Percentiles rank a stretch among this genome's conserved stretches.
Conservation (phyloP, 2,888 invertebrate species). For the Sarcophaga variegata region DNA sequence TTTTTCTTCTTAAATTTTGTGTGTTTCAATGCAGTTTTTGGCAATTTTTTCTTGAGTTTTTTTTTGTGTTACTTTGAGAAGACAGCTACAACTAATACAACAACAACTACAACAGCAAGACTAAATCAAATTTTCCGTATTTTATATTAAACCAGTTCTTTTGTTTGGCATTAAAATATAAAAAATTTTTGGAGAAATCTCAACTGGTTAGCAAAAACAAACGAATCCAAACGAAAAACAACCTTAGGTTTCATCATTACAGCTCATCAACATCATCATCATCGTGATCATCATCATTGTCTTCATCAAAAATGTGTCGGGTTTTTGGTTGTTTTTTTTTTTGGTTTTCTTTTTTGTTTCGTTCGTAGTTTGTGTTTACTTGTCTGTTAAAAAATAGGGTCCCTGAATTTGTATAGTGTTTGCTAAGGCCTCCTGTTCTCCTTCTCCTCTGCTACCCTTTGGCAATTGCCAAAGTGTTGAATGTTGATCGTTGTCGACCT, state of each 20-base stretch:
- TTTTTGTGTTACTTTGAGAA: constrained; percentile 44
- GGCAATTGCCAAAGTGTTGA: constrained; percentile 37
- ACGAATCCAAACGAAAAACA: background rate
- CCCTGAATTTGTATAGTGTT: constrained; percentile 63
- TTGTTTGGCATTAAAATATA: constrained; percentile 15
- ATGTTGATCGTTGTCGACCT: constrained; percentile 47
- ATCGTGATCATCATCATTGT: constrained; percentile 42
- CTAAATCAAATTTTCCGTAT: constrained; percentile 63
- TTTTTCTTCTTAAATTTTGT: constrained; percentile 38
- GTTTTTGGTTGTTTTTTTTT: constrained; percentile 35
- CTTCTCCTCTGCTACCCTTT: background rate
- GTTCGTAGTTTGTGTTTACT: background rate
- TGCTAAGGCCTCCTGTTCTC: constrained; percentile 27
- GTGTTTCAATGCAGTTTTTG: constrained; percentile 37
- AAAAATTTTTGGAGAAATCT: constrained; percentile 64
- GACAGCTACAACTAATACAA: background rate
- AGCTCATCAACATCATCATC: constrained; percentile 53
- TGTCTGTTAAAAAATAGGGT: constrained; percentile 67
- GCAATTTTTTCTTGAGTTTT: constrained; percentile 52
- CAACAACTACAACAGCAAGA: constrained; percentile 34
- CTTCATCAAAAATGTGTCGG: constrained; percentile 45
- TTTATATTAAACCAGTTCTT: constrained; percentile 65
- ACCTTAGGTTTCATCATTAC: constrained; percentile 63
- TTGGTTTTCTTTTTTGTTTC: constrained; percentile 15
- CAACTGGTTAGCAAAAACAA: constrained; percentile 63